Evolutionary conservation across 2,888 invertebrate species (phyloP), one percentile per base, ranked within the genome.

Genomic region (Agonopterix subpropinquella): DNA sequence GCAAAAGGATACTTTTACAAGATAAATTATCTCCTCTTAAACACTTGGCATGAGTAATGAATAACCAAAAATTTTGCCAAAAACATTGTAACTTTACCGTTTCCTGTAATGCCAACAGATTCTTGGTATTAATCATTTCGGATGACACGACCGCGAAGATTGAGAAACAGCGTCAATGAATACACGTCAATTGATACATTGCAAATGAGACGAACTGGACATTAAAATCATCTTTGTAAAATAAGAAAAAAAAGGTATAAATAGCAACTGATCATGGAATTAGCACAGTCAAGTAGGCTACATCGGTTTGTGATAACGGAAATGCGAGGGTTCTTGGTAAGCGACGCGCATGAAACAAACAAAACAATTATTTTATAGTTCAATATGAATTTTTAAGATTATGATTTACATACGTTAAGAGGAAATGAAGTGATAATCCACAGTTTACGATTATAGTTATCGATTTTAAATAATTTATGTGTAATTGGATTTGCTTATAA

Each of bases 261-360:
- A 87, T 81, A 86, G 73, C 74, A 70, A 67, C 70, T 69, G 68
- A 65, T 68, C 65, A 66, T 72, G 67, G 70, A 65, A 70, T 64
- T 44, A 73, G 61, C 77, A 80, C 85, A 87, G 78, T 86, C 76
- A 71, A 67, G 67, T 73, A 61, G 73, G 70, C 65, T 68, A 67
- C 65, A 67, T 64, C 75, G 70, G 68, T 68, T 65, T 74, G 75
- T 67, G 65, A 70, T 67, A 72, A 77, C 79, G 66, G 69, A 76
- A 78, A 87, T 87, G 87, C 80, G 80, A 54, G 64, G 64, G 54
- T 64, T 86, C 60, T 61, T 84, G 80, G 87, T 87, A 70, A 77
- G 86, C 77, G 39, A 47, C n/a, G 39, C 10, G n/a, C 9, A 39
- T n/a, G n/a, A 7, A 39, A 39, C 10, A 10, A 39, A n/a, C 10